Conservation (phyloP, 2,797 vertebrate genomes). For the Chrysolophus pictus region DNA sequence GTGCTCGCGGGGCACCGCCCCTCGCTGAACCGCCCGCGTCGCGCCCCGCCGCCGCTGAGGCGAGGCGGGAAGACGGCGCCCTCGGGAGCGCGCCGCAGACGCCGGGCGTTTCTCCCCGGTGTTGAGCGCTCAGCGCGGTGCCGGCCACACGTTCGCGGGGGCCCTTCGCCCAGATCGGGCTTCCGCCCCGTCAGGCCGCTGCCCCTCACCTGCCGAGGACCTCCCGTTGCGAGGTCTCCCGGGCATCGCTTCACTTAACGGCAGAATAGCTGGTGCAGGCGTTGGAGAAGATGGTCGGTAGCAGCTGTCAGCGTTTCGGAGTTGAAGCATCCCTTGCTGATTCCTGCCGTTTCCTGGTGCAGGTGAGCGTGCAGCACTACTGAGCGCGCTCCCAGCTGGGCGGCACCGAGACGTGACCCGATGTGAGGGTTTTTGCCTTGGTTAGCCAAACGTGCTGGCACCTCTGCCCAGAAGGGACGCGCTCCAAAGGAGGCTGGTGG, state of each 20-base stretch:
- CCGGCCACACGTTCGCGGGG: not conserved
- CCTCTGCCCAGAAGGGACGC: rapidly evolving
- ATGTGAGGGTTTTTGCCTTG: rapidly evolving
- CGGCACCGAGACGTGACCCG: rapidly evolving
- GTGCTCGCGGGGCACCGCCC: not conserved
- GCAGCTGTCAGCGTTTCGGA: rapidly evolving
- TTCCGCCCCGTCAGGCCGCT: not conserved
- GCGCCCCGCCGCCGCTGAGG: not conserved
- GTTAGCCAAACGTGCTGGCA: not conserved
- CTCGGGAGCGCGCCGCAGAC: too few relatives aligned
- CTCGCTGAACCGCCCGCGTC: not conserved
- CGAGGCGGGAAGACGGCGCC: not conserved
- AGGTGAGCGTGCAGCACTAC: rapidly evolving
- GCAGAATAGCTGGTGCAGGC: rapidly evolving
- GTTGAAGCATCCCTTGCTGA: rapidly evolving
- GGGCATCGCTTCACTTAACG: rapidly evolving
- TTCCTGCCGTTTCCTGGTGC: rapidly evolving
- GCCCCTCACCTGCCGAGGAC: rapidly evolving
- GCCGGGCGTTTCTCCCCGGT: not conserved
- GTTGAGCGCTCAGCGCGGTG: not conserved
- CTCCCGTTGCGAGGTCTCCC: not conserved
- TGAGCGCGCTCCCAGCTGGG: rapidly evolving
- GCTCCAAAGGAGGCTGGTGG: too few relatives aligned
- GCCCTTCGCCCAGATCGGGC: too few relatives aligned
- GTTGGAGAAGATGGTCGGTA: rapidly evolving